Conservation (phyloP, 2,888 invertebrate species). For the Cryptus armator region DNA sequence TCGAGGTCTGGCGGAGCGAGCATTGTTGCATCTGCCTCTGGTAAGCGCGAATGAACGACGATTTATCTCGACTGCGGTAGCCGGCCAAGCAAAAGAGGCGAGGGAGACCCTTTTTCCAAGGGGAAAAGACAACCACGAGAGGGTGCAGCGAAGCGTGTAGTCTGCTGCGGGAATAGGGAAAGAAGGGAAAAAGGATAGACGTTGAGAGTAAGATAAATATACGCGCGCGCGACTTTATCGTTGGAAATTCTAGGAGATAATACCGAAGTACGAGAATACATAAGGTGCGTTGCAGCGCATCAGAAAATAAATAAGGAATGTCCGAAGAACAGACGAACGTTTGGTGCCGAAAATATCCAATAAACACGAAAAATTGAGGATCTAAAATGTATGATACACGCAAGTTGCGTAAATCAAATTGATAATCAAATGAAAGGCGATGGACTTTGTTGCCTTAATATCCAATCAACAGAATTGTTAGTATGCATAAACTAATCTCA, state of each 20-base stretch:
- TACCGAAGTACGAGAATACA: not conserved
- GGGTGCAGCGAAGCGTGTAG: slow-evolving; percentile 13
- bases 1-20: slow-evolving; percentile 50
- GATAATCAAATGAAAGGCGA: no score
- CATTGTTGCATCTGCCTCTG: slow-evolving; percentile 67
- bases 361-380: no score
- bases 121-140: slow-evolving; percentile 71
- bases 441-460: no score
- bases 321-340: no score
- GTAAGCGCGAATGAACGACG: slow-evolving; percentile 75
- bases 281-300: not conserved
- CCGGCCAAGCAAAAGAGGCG: slow-evolving; percentile 40
- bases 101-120: slow-evolving; percentile 70
- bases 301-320: no score
- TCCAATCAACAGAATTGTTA: no score
- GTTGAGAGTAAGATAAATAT: slow-evolving; percentile 71
- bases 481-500: no score
- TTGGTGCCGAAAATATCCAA: no score
- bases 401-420: no score
- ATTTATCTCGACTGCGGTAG: slow-evolving; percentile 74
- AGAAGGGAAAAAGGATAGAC: slow-evolving; percentile 40
- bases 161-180: slow-evolving; percentile 44
- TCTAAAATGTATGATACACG: no score
- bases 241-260: slow-evolving; percentile 39
- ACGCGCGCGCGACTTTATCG: slow-evolving; percentile 73